Evolutionary conservation across 2,113 vertebrate genomes (phyloP).

Genomic region (Datnioides undecimradiatus): DNA sequence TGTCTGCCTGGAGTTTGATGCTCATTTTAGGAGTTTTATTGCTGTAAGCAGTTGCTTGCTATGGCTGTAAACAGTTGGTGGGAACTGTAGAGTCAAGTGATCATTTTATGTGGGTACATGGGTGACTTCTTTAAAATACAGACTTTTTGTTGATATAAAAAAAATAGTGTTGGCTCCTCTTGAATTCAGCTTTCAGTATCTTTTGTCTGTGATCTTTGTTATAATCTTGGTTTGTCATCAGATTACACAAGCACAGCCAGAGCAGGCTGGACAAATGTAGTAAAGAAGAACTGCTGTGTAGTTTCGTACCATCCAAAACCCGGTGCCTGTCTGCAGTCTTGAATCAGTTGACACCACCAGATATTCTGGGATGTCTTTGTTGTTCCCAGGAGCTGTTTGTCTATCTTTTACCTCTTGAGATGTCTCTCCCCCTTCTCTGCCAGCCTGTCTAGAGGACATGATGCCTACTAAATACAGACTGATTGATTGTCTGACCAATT

Average conservation of each 20-base stretch:
- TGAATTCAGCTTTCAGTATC: background rate
- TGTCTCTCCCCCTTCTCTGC: slow-evolving; percentile 26
- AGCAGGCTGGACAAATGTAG: background rate
- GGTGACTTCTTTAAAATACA: background rate
- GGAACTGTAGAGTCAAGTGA: background rate
- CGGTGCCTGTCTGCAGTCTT: background rate
- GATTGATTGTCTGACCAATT: slow-evolving; percentile 63
- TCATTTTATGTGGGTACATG: background rate
- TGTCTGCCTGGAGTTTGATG: background rate
- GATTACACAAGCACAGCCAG: background rate
- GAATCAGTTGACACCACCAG: slow-evolving; percentile 20
- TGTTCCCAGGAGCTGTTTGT: slow-evolving; percentile 20
- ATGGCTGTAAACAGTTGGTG: background rate
- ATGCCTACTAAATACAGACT: slow-evolving; percentile 64
- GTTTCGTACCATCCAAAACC: background rate
- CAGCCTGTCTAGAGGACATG: slow-evolving; percentile 43
- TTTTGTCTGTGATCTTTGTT: background rate
- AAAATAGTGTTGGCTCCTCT: background rate
- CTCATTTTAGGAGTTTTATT: background rate
- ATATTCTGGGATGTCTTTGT: slow-evolving; percentile 15
- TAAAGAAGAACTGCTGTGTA: background rate
- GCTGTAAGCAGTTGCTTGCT: background rate
- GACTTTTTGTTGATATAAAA: background rate
- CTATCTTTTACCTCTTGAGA: slow-evolving; percentile 23
- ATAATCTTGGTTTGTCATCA: background rate